Base-by-base conservation (phyloP, 2,888 invertebrate species). In the Ormia ochracea region DNA sequence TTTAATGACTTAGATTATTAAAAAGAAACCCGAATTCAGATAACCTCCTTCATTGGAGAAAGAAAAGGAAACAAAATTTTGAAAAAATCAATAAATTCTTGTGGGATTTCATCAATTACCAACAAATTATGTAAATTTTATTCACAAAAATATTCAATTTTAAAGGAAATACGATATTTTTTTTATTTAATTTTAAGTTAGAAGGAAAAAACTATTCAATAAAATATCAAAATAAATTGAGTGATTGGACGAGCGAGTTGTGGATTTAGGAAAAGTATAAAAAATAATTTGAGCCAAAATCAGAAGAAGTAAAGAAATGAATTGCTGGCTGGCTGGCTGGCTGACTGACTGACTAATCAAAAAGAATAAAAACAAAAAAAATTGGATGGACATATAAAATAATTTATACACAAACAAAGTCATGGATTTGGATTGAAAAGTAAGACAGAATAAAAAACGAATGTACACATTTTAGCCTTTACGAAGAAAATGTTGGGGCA, bases 121-220 rank as follows among this genome's bases (percentile, higher is more conserved):
- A 56, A 54, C 50, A 72, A 73, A 76, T 73, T 76, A 80, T 80
- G 76, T 63, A 80, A 80, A 80, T 80, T 76, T 72, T 76, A 72
- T 80, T 61, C 72, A 72, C 45, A 73, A 69, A 69, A 45, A 73
- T 68, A 41, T 65, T 45, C 38, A 0, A 36, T 73, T 33, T 59
- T 52, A 14, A 69, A 38, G 23, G 74, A 76, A 72, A 76, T 61
- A 38, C 26, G 58, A 61, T 68, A 66, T 45, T 36, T 36, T 33
- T n/a, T 69, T 45, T 28, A 4, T 43, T 19, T 66, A 19, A 1
- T 43, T 41, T 28, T 9, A n/a, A 23, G 1, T 17, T 9, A 31
- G 6, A 43, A 21, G n/a, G 19, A 31, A 50, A 1, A 50, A 54
- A 52, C 38, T 41, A 65, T 52, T 52, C 31, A 19, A 43, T 28